Base-by-base conservation (phyloP, 2,888 invertebrate genomes). In the Colletes collaris region DNA sequence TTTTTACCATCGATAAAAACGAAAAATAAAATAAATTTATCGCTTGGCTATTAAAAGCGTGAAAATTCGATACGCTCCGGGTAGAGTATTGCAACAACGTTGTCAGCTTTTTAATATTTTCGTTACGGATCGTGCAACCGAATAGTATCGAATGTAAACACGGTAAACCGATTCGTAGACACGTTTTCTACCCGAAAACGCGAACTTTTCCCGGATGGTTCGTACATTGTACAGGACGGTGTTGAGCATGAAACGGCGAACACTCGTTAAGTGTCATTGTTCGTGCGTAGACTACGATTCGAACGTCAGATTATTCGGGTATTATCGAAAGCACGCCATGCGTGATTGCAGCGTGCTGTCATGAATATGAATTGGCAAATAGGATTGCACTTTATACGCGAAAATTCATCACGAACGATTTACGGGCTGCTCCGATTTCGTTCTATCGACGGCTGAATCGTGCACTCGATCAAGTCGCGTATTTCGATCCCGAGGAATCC, bases 351-450 rank as follows among this genome's bases (percentile, higher is more conserved):
- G 37, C 56, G 50, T 13, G 49, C 46, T 59, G 56, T 68, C 75
- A 65, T 71, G 81, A 80, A 76, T 81, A 81, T 69, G 75, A 80
- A 81, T 80, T 71, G 70, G 66, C 81, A 75, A 80, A 81, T 64
- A 70, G 81, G 71, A 81, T 71, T 67, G 70, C 81, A 35, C 64
- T 76, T 76, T 67, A 66, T 66, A 35, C 74, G 68, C 52, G 65
- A 73, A 80, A 79, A 79, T 40, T 55, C 63, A 64, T 60, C 73
- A 10, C 64, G 66, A 72, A 59, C 62, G 63, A 79, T 79, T 79
- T 67, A 71, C 71, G 50, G 27, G 46, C n/a, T 53, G 66, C 58
- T 46, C 67, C 52, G 76, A 16, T 64, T 65, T 53, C 60, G 52
- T 72, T 37, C 72, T 37, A 40, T 70, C 64, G 73, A 40, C 60